A percentile compares a stretch with the other conserved stretches of the same genome.
phyloP scores from a whole-genome alignment of 2,113 vertebrate species.

The Eretmochelys imbricata region DNA sequence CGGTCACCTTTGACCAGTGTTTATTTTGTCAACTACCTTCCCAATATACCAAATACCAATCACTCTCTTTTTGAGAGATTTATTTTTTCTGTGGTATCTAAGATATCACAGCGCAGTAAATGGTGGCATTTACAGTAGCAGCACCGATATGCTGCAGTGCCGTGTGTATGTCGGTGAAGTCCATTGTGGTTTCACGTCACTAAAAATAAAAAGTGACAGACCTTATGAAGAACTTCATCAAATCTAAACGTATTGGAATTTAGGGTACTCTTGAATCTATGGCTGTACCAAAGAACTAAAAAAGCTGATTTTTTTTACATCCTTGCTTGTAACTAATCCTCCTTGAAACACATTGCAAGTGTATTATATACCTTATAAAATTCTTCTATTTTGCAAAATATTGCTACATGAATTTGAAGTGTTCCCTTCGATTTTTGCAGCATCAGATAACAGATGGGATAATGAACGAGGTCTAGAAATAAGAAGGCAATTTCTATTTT shows the following conservation, averaged over 20 bases:
- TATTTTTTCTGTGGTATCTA: neutral
- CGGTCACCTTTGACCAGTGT: neutral
- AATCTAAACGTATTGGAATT: neutral
- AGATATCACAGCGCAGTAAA: neutral
- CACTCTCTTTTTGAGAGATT: neutral
- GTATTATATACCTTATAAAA: neutral
- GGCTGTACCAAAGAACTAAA: neutral
- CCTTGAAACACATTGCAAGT: neutral
- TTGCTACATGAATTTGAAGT: neutral
- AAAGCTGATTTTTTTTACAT: constrained; percentile 7
- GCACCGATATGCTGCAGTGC: neutral
- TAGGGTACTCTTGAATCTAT: neutral
- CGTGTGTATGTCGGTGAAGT: constrained; percentile 14
- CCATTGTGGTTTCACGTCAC: constrained; percentile 9
- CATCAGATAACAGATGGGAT: neutral
- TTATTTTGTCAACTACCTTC: neutral
- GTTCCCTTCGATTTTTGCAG: neutral
- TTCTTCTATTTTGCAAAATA: neutral
- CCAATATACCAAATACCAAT: neutral
- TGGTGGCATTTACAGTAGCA: constrained; percentile 13
- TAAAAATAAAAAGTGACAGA: neutral
- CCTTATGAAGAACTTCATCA: constrained; percentile 13
- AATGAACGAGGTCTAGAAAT: neutral
- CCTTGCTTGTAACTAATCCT: neutral
- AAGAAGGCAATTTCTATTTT: neutral